Base-by-base conservation (phyloP, 1,140 invertebrate species). In the Tetragnatha versicolor region DNA sequence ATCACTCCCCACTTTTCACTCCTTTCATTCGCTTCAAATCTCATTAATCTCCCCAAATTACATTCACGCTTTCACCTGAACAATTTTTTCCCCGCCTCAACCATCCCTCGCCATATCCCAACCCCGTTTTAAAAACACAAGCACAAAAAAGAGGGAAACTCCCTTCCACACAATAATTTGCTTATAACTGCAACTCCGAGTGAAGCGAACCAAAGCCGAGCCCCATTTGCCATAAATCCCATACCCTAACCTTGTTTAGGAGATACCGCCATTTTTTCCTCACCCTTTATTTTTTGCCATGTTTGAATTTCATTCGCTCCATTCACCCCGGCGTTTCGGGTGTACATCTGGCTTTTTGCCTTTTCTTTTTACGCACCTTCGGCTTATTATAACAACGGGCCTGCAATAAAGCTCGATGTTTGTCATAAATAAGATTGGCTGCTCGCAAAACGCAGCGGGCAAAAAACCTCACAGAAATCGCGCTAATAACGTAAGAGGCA, bases 301-400 rank as follows among this genome's bases (percentile, higher is more conserved):
- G 68, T 72, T 58, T 72, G 35, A 72, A 58, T 72, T 72, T 72
- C 47, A 72, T n/a, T n/a, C n/a, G n/a, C n/a, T n/a, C 22, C 68
- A 31, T 51, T 37, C 58, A 58, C 49, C 20, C 47, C 58, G 51
- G 58, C 37, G 49, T 20, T 51, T 3, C 47, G 20, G 25, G n/a
- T 51, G 10, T 29, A 69, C 33, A 63, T 63, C 45, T 53, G 47
- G 68, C 68, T 55, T 55, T 55, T 72, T 72, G 68, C 49, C 42
- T 47, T 63, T 33, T 10, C 66, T 51, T 51, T 33, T 63, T 63
- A 35, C 31, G n/a, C 20, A 20, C 17, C 29, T 72, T 58, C 39
- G 42, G 27, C 68, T 58, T 72, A 58, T 58, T 42, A 72, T 58
- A 58, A 66, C 63, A 33, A 35, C 27, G 5, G 20, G n/a, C n/a